These are phyloP conservation scores for Sesamia inferens DNA, from an alignment of 2,888 invertebrate genomes.

Conservation along the genomic window DNA sequence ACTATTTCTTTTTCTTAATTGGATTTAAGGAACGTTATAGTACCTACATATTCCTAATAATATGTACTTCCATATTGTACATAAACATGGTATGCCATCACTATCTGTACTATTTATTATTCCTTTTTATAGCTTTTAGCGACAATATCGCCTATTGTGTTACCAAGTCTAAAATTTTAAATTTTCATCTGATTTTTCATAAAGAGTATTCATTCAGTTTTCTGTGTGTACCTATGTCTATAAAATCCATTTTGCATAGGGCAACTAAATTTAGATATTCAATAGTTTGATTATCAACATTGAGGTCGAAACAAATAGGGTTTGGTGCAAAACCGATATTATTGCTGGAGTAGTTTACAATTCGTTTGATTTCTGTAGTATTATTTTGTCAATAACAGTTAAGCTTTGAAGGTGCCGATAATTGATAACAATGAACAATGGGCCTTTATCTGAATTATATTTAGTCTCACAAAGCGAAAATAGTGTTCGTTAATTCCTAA, in stretches of 20 bases:
- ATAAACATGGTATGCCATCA: background rate
- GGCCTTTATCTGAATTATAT: slow-evolving; percentile 19
- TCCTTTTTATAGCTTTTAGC: background rate
- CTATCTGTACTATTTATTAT: background rate
- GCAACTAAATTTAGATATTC: slow-evolving; percentile 20
- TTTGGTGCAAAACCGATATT: slow-evolving; percentile 47
- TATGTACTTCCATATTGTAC: background rate
- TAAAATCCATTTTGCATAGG: background rate
- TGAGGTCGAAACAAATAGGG: slow-evolving; percentile 53
- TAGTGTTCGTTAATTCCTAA: slow-evolving; percentile 9
- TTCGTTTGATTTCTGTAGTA: slow-evolving; percentile 44
- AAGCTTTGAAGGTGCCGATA: slow-evolving; percentile 39
- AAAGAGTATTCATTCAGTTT: too few species aligned
- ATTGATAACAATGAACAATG: slow-evolving; percentile 45
- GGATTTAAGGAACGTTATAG: background rate
- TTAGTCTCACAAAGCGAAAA: slow-evolving; percentile 12
- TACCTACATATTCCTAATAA: background rate
- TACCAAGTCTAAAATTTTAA: background rate
- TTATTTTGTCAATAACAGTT: slow-evolving; percentile 52
- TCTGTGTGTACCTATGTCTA: background rate
- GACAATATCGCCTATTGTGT: background rate
- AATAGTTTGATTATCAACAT: slow-evolving; percentile 51
- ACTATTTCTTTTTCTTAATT: slow-evolving; percentile 28
- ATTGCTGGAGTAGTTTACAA: slow-evolving; percentile 39
- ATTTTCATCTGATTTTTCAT: background rate